A percentile compares a stretch with the other conserved stretches of the same genome.
Evolutionary conservation across 2,888 invertebrate genomes (phyloP).

Genomic region (Aleiodes leptofemur): DNA sequence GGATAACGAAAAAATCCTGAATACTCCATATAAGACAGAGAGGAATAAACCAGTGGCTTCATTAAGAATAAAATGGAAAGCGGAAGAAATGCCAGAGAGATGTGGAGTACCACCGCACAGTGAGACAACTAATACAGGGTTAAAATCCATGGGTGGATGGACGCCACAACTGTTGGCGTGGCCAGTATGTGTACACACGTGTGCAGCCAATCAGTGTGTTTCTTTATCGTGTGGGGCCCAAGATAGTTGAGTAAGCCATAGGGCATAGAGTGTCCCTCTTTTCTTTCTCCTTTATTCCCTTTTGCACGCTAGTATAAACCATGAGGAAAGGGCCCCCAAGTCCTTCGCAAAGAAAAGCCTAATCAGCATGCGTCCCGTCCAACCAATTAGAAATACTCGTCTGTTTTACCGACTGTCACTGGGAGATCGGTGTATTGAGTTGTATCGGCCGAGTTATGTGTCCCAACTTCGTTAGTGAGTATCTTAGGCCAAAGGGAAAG

Average conservation of each 20-base stretch:
- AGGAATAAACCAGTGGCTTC: conserved; percentile 2
- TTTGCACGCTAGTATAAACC: conserved; percentile 36
- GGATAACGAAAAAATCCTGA: not conserved
- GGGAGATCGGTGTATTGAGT: conserved; percentile 72
- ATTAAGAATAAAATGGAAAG: conserved; percentile 33
- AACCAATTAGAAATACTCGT: conserved; percentile 74
- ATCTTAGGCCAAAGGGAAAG: conserved; percentile 29
- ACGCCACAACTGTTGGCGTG: conserved; percentile 60
- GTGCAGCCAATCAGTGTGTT: conserved; percentile 69
- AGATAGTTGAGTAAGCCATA: conserved; percentile 59
- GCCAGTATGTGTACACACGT: conserved; percentile 63
- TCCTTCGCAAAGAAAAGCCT: conserved; percentile 71
- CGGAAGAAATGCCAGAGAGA: conserved; percentile 35
- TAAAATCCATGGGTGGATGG: conserved; percentile 52
- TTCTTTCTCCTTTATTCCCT: no score
- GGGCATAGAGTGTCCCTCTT: conserved; percentile 5
- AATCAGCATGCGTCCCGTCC: conserved; percentile 73
- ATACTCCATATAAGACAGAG: not conserved
- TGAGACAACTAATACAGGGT: conserved; percentile 52
- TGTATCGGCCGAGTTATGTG: conserved; percentile 74
- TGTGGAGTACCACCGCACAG: conserved; percentile 41
- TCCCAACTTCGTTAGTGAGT: conserved; percentile 69
- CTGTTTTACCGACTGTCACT: conserved; percentile 74
- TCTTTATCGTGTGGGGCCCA: conserved; percentile 65
- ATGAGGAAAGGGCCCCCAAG: conserved; percentile 28